A percentile compares a stretch with the other conserved stretches of the same genome.
Evolutionary conservation across 2,888 invertebrate genomes (phyloP).

Genomic region (Conistra vaccinii): DNA sequence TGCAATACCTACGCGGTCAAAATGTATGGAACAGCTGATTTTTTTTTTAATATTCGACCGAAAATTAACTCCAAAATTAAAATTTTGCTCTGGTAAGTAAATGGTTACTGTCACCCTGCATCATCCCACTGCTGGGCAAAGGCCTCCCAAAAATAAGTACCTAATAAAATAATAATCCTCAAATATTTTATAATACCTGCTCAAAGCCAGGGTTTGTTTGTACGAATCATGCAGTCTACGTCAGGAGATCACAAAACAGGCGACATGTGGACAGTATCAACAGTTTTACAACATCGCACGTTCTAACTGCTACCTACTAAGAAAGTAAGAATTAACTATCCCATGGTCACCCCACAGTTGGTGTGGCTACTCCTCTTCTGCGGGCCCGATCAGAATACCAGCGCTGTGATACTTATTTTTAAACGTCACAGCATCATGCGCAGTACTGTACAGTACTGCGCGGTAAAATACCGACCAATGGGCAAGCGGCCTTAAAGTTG

Average conservation of each 20-base stretch:
- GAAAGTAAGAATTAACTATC: conserved; percentile 23
- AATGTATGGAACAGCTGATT: too few species aligned
- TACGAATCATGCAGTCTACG: conserved; percentile 9
- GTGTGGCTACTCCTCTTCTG: neutral
- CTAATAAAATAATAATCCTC: neutral
- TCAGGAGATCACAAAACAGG: conserved; percentile 26
- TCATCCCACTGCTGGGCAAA: too few species aligned
- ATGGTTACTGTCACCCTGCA: neutral
- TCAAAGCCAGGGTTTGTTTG: neutral
- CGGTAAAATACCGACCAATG: too few species aligned
- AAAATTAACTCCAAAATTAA: neutral
- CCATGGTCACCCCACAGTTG: neutral
- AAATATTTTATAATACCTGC: neutral
- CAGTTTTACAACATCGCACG: conserved; percentile 12
- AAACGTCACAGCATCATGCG: too few species aligned
- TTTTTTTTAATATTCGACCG: too few species aligned
- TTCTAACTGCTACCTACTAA: neutral
- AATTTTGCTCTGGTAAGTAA: neutral
- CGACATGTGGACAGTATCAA: conserved; percentile 28
- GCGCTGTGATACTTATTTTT: too few species aligned
- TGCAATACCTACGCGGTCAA: too few species aligned
- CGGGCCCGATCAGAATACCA: too few species aligned
- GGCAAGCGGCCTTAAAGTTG: too few species aligned
- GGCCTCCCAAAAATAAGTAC: neutral
- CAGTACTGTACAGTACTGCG: too few species aligned